Base-by-base conservation (phyloP, 2,888 invertebrate species). In the Ophioninae sp. region DNA sequence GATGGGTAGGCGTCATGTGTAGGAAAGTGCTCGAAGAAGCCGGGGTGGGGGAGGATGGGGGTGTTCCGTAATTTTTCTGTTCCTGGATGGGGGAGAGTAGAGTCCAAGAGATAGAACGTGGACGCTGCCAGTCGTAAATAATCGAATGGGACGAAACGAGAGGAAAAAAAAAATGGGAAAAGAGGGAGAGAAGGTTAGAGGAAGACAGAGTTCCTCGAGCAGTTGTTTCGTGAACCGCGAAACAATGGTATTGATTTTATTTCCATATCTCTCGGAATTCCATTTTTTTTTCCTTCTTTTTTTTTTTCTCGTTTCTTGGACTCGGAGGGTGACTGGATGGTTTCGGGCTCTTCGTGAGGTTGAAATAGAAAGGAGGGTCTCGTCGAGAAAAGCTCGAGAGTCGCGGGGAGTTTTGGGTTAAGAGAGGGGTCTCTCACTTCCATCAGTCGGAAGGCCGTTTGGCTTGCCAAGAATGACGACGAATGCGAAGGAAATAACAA, bases 231-330 rank as follows among this genome's bases (percentile, higher is more conserved):
- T 82, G 87, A 91, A 91, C 91, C 91, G 89, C 91, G 91, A 92
- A 92, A 92, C 92, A 92, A 92, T 92, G 86, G 88, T 92, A 92
- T 92, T 89, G 92, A 92, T 92, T 92, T 92, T 92, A 92, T 92
- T 92, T 92, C 90, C 91, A 92, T 92, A 92, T 90, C 83, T 84
- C 89, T 88, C 86, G 84, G 30, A 30, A 30, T 30, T 30, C 85
- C 79, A 74, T 85, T 78, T 83, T 70, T 82, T 80, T 76, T 74
- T n/a, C n/a, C n/a, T n/a, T n/a, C n/a, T n/a, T n/a, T 76, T 85
- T 78, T 83, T 70, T 82, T 80, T 76, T 74, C 80, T 68, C 81
- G 79, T 76, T 82, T 79, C 85, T 84, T 82, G 84, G 50, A 81
- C 83, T 30, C 30, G 30, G 82, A 85, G 81, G 83, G 81, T 85